Base-by-base conservation (phyloP, 2,113 vertebrate genomes). In the Polypterus bichir region DNA sequence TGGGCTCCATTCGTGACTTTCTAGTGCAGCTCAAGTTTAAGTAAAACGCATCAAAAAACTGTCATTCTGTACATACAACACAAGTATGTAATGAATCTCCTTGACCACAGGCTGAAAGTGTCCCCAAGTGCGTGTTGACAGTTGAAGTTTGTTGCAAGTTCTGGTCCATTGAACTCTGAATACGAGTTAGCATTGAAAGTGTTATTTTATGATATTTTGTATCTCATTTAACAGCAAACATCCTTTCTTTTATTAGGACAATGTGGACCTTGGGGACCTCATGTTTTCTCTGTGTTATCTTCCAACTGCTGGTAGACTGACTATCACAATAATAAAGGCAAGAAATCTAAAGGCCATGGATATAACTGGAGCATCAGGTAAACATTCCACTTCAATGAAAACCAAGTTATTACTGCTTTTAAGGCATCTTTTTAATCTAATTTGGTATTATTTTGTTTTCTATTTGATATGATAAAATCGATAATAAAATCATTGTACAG, bases 281-380 rank as follows among this genome's bases (percentile, higher is more conserved):
- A 99, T 99, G 95, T 97, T 98, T 80, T 99, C 96, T 0, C 92
- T 99, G 72, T 99, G 96, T 80, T 99, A 97, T 79, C 84, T 99
- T 72, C 96, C 96, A 48, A 97, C 95, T 55, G 96, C 96, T 47
- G 96, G 94, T 64, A 90, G 95, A 76, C 76, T 99, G 75, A 99
- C 96, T 66, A 96, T 99, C 66, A 99, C 95, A 63, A 86, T 99
- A 79, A 97, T 99, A 81, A 96, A 98, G 78, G 96, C 95, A 64
- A 86, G 94, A 66, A 99, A 99, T 74, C 85, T 99, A 64, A 99
- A 99, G 74, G 96, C 96, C 70, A 99, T 99, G 96, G 96, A 98
- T 79, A 99, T 99, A 77, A 99, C 96, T 4, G 95, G 94, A 76
- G 95, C 94, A 77, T 98, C 95, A 81, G 94, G 95, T 97, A 82